phyloP scores from a whole-genome alignment of 1,140 invertebrate species.

The Parasteatoda tepidariorum region DNA sequence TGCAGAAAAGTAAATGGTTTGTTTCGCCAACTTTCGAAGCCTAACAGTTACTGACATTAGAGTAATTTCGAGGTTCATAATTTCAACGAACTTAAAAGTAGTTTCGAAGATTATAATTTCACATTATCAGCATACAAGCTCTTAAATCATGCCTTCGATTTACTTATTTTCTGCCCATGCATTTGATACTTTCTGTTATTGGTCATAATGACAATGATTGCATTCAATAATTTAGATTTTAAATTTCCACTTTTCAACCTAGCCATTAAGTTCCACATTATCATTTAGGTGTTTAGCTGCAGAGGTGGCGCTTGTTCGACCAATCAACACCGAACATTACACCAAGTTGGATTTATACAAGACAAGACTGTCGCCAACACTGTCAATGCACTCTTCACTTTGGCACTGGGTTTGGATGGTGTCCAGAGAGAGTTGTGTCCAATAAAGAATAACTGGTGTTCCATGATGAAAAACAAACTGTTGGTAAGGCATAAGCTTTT shows the following conservation, averaged over 20 bases:
- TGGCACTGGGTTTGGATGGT: constrained; percentile 65
- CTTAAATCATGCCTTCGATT: no score
- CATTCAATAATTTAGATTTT: background rate
- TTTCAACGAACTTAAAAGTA: no score
- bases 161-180: no score
- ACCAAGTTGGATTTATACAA: constrained; percentile 52
- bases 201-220: background rate
- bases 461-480: constrained; percentile 61
- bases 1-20: no score
- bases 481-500: constrained; percentile 64
- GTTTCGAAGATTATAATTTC: no score
- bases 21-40: no score
- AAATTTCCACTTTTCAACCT: background rate
- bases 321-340: background rate
- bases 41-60: no score
- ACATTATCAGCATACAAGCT: no score
- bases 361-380: constrained; percentile 67
- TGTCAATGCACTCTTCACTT: constrained; percentile 67
- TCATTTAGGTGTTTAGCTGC: constrained; percentile 62
- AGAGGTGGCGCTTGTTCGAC: constrained; percentile 63
- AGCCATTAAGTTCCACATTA: background rate
- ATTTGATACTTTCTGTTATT: no score
- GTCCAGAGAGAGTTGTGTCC: constrained; percentile 66
- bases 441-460: constrained; percentile 64
- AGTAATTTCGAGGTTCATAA: no score